Evolutionary conservation across 1,140 invertebrate genomes (phyloP).

Genomic region (Homalodisca vitripennis): DNA sequence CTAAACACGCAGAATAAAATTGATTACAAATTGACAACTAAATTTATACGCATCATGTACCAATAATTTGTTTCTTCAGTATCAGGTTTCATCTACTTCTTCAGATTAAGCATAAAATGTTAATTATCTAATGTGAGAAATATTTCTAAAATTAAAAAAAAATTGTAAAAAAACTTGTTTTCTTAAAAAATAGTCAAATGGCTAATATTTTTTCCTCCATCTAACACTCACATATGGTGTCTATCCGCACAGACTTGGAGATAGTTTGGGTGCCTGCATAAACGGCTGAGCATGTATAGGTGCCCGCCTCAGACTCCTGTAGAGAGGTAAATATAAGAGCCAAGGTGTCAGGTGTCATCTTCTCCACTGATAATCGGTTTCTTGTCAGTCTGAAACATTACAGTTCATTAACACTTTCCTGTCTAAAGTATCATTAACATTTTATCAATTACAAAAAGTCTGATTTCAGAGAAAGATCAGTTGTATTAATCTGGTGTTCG

Average conservation of each 20-base stretch:
- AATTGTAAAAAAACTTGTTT: constrained; percentile 26
- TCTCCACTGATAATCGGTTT: constrained; percentile 64
- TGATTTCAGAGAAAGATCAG: too few species aligned
- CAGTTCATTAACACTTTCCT: neutral
- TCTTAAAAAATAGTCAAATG: constrained; percentile 4
- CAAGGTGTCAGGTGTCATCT: constrained; percentile 57
- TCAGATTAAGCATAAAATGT: neutral
- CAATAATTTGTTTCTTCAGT: too few species aligned
- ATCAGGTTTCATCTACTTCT: neutral
- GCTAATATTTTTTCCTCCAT: neutral
- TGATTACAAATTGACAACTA: too few species aligned
- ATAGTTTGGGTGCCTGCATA: constrained; percentile 69
- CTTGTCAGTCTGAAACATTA: constrained; percentile 42
- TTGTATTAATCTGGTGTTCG: too few species aligned
- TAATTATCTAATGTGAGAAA: constrained; percentile 1
- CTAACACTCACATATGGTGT: constrained; percentile 66
- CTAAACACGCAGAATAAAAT: too few species aligned
- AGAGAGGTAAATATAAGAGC: constrained; percentile 74
- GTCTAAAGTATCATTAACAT: too few species aligned
- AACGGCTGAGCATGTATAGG: constrained; percentile 77
- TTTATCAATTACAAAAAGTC: too few species aligned
- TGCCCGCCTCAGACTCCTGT: constrained; percentile 71
- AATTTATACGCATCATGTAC: too few species aligned
- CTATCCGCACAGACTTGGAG: constrained; percentile 63
- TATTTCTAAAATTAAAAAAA: constrained; percentile 22